A percentile compares a stretch with the other conserved stretches of the same genome.
Conservation (phyloP, 2,888 invertebrate genomes). For the Pyralis farinalis region DNA sequence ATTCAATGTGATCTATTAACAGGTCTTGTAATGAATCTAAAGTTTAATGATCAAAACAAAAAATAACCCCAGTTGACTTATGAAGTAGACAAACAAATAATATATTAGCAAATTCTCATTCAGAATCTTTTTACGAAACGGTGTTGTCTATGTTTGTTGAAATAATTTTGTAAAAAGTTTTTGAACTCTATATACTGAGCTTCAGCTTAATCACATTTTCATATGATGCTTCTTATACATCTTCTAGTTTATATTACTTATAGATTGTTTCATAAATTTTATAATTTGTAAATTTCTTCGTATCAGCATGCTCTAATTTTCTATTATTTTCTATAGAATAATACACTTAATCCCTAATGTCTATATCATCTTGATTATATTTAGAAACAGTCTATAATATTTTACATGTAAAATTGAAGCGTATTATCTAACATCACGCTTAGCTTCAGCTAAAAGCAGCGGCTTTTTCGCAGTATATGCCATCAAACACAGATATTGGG, state of each 20-base stretch:
- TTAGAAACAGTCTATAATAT: conserved; percentile 52
- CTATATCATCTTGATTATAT: conserved; percentile 3
- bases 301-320: conserved; percentile 38
- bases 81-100: conserved; percentile 16
- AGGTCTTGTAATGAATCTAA: too few species aligned
- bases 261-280: conserved; percentile 63
- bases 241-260: conserved; percentile 43
- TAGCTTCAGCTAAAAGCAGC: conserved; percentile 68
- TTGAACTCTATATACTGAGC: conserved; percentile 29
- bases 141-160: background rate
- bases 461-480: conserved; percentile 55
- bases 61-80: conserved; percentile 1
- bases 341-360: conserved; percentile 15
- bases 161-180: conserved; percentile 31
- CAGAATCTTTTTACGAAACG: conserved; percentile 20
- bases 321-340: conserved; percentile 21
- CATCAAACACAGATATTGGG: conserved; percentile 26
- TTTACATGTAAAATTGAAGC: conserved; percentile 15
- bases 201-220: conserved; percentile 49
- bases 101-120: conserved; percentile 9
- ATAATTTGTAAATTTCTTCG: conserved; percentile 23
- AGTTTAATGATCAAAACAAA: too few species aligned
- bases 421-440: conserved; percentile 35
- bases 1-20: too few species aligned
- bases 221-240: conserved; percentile 41